phyloP scores from a whole-genome alignment of 2,888 invertebrate species.

The Hypolimnas misippus region DNA sequence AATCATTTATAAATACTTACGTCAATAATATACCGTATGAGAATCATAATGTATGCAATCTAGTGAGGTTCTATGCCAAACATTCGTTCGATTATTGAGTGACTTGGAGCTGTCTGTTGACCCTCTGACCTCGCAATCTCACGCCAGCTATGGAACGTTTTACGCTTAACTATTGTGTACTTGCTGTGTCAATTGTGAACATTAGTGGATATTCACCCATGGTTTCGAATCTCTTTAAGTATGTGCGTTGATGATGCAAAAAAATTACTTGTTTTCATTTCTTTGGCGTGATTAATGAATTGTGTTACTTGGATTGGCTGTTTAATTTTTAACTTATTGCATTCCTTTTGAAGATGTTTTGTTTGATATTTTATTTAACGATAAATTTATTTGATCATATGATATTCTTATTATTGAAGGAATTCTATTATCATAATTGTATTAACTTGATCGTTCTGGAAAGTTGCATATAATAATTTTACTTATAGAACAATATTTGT shows the following conservation, averaged over 20 bases:
- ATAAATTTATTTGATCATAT: no score
- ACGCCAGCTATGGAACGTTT: slow-evolving; percentile 61
- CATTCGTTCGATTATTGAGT: slow-evolving; percentile 51
- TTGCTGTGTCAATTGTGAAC: slow-evolving; percentile 32
- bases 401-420: no score
- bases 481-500: no score
- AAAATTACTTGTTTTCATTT: background rate
- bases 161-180: slow-evolving; percentile 39
- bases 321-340: no score
- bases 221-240: background rate
- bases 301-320: background rate
- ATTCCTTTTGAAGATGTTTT: background rate
- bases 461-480: no score
- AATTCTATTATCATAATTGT: no score
- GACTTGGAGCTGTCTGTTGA: slow-evolving; percentile 67
- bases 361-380: background rate
- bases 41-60: slow-evolving; percentile 27
- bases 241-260: background rate
- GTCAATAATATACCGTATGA: slow-evolving; percentile 28
- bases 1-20: slow-evolving; percentile 23
- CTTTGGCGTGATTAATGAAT: background rate
- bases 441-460: no score
- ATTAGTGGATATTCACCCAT: slow-evolving; percentile 23
- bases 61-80: slow-evolving; percentile 53
- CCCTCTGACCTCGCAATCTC: slow-evolving; percentile 67